phyloP scores from a whole-genome alignment of 1,140 invertebrate species.

The Ostrea edulis region DNA sequence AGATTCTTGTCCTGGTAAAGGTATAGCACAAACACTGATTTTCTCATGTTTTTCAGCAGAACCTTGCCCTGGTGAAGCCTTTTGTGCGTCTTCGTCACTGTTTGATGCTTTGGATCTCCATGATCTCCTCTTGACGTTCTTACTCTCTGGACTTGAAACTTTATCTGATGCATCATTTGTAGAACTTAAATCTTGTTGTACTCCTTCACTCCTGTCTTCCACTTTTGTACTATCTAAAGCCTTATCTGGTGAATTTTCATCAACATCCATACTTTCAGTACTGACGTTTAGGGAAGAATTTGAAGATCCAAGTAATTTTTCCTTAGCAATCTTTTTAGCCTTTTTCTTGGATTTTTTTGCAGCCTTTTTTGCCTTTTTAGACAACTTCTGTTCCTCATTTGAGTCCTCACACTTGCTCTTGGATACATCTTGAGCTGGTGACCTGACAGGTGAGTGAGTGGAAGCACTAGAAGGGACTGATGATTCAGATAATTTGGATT shows the following conservation, averaged over 20 bases:
- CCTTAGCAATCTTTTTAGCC: conserved; percentile 24
- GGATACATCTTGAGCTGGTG: neutral
- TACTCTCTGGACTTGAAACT: neutral
- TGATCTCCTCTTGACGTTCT: neutral
- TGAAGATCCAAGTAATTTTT: neutral
- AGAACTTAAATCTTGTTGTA: neutral
- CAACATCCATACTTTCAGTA: conserved; percentile 15
- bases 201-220: neutral
- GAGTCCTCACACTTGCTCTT: neutral
- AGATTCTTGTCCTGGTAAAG: neutral
- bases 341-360: conserved; percentile 42
- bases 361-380: neutral
- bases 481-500: neutral
- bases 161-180: neutral
- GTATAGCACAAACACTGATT: neutral
- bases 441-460: neutral
- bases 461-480: neutral
- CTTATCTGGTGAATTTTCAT: neutral
- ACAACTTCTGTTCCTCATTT: neutral
- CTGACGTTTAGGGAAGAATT: neutral
- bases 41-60: neutral
- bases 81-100: neutral
- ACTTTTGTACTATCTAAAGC: neutral
- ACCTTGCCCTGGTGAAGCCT: neutral
- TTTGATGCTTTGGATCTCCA: neutral